Evolutionary conservation across 2,113 vertebrate species (phyloP).

Genomic region (Antennarius striatus): DNA sequence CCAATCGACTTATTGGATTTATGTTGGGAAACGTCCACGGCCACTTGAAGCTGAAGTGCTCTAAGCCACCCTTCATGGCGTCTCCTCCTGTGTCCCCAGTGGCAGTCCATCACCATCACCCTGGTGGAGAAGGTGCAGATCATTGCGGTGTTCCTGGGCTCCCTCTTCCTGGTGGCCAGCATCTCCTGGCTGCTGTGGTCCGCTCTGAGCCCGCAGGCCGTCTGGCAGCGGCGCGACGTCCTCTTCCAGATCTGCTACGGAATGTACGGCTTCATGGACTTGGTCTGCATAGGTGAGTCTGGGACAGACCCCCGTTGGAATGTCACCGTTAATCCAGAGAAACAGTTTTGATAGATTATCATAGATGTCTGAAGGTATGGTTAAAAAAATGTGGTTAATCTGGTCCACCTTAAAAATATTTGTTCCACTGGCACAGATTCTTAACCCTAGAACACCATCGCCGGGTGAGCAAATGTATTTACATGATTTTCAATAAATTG

Average conservation of each 20-base stretch:
- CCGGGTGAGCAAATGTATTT: no score
- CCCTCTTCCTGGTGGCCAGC: constrained; percentile 93
- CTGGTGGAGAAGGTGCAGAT: constrained; percentile 98
- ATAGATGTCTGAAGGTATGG: no score
- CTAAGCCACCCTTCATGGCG: neutral
- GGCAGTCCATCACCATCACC: constrained; percentile 95
- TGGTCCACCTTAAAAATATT: no score
- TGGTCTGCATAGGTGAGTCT: constrained; percentile 93
- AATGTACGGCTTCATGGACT: constrained; percentile 98
- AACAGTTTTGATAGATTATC: no score
- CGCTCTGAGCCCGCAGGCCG: constrained; percentile 90
- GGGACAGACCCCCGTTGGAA: no score
- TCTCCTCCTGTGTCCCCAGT: constrained; percentile 71
- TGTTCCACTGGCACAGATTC: no score
- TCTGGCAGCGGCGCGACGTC: constrained; percentile 93
- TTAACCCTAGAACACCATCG: no score
- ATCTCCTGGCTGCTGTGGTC: constrained; percentile 97
- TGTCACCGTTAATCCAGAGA: no score
- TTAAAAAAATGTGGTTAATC: no score
- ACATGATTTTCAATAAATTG: no score
- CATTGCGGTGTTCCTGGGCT: constrained; percentile 94
- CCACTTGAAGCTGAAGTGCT: neutral
- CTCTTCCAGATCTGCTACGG: constrained; percentile 97
- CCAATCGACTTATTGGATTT: constrained; percentile 24
- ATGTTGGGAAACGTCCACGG: constrained; percentile 21